These are phyloP conservation scores for Hystrix brachyura DNA, from an alignment of 2,113 vertebrate species.

Conservation along the genomic window DNA sequence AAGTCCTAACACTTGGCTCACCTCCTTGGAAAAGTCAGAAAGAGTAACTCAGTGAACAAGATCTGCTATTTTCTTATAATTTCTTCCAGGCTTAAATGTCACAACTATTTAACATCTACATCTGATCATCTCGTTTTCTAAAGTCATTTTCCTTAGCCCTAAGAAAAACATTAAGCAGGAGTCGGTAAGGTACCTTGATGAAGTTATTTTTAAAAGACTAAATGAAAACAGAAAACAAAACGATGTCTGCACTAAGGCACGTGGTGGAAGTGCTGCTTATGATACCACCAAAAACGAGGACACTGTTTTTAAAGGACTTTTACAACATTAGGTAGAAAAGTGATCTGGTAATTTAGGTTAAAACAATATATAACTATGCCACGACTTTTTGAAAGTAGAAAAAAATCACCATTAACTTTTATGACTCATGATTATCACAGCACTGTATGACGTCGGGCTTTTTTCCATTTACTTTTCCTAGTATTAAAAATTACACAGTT, in stretches of 20 bases:
- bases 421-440: background rate
- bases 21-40: background rate
- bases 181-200: background rate
- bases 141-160: background rate
- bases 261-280: background rate
- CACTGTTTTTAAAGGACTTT: background rate
- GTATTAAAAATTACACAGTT: background rate
- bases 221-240: background rate
- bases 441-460: background rate
- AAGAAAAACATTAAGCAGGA: background rate
- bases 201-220: background rate
- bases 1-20: background rate
- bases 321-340: background rate
- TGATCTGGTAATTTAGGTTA: background rate
- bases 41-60: background rate
- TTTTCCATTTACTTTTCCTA: constrained; percentile 10
- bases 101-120: background rate
- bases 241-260: background rate
- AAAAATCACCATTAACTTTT: background rate
- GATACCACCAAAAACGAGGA: background rate
- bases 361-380: background rate
- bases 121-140: background rate
- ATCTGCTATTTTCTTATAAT: background rate
- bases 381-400: background rate
- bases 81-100: background rate